Base-by-base conservation (phyloP, 2,888 invertebrate genomes). In the Cylindroiulus punctatus region DNA sequence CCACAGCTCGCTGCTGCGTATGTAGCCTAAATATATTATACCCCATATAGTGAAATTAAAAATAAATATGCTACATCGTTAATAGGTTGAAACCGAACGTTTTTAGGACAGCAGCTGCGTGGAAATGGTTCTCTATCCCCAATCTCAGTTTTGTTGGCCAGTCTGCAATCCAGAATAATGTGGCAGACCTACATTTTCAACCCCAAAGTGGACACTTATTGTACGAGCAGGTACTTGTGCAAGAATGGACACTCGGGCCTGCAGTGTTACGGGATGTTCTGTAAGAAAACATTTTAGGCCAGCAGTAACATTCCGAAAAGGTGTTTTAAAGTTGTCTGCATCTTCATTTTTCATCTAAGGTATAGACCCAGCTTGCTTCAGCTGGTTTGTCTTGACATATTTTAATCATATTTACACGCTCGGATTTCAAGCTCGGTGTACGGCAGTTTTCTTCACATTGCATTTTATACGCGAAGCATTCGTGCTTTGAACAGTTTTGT, bases 41-140 rank as follows among this genome's bases (percentile, higher is more conserved):
- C 65, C 65, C 65, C 65, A 65, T 65, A 65, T 65, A 65, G 65
- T 65, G 65, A 65, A 65, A 65, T 65, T 65, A 65, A 65, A 65
- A 65, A 65, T 65, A 65, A 65, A 65, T 65, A 65, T 65, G 65
- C 65, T 65, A 65, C 65, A 65, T 65, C 65, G 65, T 65, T 65
- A 65, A 65, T 65, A 65, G 65, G 65, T 65, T 65, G 65, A 65
- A 65, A 65, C 65, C 65, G 19, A 7, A 10, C 65, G 65, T 65
- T 65, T 65, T 65, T 65, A 65, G 65, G 65, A 26, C 65, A 65
- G 65, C 65, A 65, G 65, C 65, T 65, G 65, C 65, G 22, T 65
- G 65, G 26, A 65, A 65, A 65, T 65, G 65, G 65, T 65, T 65
- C 26, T 65, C 65, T 65, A 65, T 26, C 65, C 65, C 65, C 65